Conservation (phyloP, 2,113 vertebrate species). For the Phylloscopus trochiloides region DNA sequence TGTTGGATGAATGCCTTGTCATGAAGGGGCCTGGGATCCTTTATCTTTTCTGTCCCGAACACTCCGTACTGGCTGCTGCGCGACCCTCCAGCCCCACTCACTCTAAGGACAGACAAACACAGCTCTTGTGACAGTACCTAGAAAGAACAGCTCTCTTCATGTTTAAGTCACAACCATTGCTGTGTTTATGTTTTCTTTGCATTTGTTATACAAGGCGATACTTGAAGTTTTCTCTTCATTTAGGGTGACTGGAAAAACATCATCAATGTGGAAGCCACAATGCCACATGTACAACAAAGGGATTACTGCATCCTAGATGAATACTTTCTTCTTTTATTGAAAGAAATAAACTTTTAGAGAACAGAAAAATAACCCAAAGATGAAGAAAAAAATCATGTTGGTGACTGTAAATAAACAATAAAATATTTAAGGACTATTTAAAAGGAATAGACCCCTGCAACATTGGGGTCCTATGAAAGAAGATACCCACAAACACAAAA, state of each 20-base stretch:
- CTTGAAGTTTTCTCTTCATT: not conserved
- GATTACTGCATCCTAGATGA: not conserved
- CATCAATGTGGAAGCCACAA: not conserved
- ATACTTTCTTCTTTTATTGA: not conserved
- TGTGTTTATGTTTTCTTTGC: not conserved
- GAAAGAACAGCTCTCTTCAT: not conserved
- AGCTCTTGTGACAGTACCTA: not conserved
- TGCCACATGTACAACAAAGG: not conserved
- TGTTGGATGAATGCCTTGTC: constrained; percentile 93
- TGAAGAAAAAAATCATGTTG: not conserved
- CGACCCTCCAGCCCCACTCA: constrained; percentile 76
- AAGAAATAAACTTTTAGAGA: not conserved
- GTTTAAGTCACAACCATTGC: not conserved
- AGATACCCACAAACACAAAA: not conserved
- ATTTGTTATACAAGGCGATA: not conserved
- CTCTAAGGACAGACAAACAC: constrained; percentile 56
- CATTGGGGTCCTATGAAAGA: not conserved
- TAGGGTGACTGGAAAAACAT: not conserved
- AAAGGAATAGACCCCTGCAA: not conserved
- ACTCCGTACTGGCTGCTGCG: constrained; percentile 84
- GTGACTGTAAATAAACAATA: not conserved
- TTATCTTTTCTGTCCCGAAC: constrained; percentile 92
- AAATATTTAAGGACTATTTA: not conserved
- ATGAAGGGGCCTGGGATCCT: constrained; percentile 90
- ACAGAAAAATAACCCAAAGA: not conserved